Conservation (phyloP, 1,140 invertebrate genomes). For the Manduca sexta region DNA sequence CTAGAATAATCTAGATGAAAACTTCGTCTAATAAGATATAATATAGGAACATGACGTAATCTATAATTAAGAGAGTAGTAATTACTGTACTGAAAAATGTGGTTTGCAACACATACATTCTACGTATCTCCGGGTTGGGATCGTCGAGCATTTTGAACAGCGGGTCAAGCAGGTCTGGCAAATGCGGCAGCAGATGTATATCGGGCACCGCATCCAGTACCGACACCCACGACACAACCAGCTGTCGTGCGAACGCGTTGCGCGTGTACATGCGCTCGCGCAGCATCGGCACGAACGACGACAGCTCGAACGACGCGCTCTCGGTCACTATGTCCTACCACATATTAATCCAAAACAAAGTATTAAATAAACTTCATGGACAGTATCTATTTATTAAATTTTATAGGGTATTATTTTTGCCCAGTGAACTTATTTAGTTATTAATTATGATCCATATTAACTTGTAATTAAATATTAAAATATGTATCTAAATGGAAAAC, state of each 20-base stretch:
- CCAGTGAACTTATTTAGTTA: no score
- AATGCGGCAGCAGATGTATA: slow-evolving; percentile 92
- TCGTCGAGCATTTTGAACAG: slow-evolving; percentile 95
- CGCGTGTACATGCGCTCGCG: slow-evolving; percentile 94
- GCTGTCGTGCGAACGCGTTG: slow-evolving; percentile 94
- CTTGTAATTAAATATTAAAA: no score
- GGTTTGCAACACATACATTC: slow-evolving; percentile 79
- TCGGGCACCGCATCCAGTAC: slow-evolving; percentile 95
- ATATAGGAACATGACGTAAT: no score
- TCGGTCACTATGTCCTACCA: slow-evolving; percentile 97
- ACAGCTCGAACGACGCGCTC: slow-evolving; percentile 90
- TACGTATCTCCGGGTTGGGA: slow-evolving; percentile 90
- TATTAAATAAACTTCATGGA: not conserved
- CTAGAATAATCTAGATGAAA: no score
- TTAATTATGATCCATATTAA: no score
- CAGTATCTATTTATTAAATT: no score
- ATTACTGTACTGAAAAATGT: no score
- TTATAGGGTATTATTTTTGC: no score
- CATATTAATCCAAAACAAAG: not conserved
- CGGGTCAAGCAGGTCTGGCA: slow-evolving; percentile 97
- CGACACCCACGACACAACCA: slow-evolving; percentile 94
- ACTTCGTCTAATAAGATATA: no score
- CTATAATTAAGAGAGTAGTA: no score
- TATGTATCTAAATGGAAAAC: no score
- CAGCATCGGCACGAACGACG: slow-evolving; percentile 92